phyloP scores from a whole-genome alignment of 2,797 vertebrate species.

The Ispidina picta region DNA sequence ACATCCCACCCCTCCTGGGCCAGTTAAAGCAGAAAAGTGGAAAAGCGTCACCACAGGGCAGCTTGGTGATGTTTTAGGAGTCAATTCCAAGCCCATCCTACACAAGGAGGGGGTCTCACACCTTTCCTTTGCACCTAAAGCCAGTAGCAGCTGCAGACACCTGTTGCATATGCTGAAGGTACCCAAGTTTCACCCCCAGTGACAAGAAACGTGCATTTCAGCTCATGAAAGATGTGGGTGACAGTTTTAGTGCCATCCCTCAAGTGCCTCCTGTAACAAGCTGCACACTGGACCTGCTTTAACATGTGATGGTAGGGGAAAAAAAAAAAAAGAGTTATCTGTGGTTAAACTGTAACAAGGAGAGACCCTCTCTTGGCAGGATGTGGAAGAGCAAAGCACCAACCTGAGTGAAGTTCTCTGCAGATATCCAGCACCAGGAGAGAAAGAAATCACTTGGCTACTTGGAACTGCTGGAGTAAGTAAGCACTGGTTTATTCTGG shows the following conservation, averaged over 20 bases:
- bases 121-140: background rate
- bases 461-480: background rate
- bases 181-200: background rate
- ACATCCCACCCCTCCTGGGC: rapidly evolving
- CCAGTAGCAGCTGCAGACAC: background rate
- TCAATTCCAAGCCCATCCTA: background rate
- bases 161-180: no score
- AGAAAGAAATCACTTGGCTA: background rate
- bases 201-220: background rate
- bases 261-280: background rate
- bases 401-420: background rate
- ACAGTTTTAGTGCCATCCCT: background rate
- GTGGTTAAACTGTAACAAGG: background rate
- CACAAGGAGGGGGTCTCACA: background rate
- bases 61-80: background rate
- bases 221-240: background rate
- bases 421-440: background rate
- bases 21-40: background rate
- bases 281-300: background rate
- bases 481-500: background rate
- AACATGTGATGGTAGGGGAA: background rate
- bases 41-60: rapidly evolving
- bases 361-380: rapidly evolving
- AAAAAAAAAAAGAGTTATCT: background rate
- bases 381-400: background rate